A percentile compares a stretch with the other conserved stretches of the same genome.
Evolutionary conservation across 2,888 invertebrate genomes (phyloP).

Genomic region (Chloroclysta siterata): DNA sequence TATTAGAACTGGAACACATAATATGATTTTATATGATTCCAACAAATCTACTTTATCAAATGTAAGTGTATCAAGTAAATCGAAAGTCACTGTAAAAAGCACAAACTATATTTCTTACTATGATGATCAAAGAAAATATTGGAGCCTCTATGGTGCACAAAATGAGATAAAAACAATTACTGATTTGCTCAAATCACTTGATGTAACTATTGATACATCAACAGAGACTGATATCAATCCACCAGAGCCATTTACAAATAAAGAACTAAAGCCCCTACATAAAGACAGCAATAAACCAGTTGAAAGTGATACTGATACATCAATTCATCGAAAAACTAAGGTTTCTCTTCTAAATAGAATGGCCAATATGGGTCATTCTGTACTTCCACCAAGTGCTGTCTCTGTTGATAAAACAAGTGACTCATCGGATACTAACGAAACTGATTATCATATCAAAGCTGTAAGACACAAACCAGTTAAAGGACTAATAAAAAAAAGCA

Average conservation of each 20-base stretch:
- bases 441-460: slow-evolving; percentile 51
- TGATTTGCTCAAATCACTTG: slow-evolving; percentile 54
- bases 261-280: slow-evolving; percentile 25
- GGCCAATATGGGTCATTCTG: slow-evolving; percentile 77
- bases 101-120: slow-evolving; percentile 66
- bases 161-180: slow-evolving; percentile 59
- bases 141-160: slow-evolving; percentile 67
- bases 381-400: slow-evolving; percentile 59
- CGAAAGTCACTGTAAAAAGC: slow-evolving; percentile 64
- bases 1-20: slow-evolving; percentile 55
- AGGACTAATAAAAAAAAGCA: slow-evolving; percentile 50
- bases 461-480: slow-evolving; percentile 63
- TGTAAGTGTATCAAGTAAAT: slow-evolving; percentile 53
- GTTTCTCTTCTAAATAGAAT: slow-evolving; percentile 72
- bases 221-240: slow-evolving; percentile 42
- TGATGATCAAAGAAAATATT: slow-evolving; percentile 68
- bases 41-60: slow-evolving; percentile 69
- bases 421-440: slow-evolving; percentile 68
- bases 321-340: slow-evolving; percentile 67
- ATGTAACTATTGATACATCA: slow-evolving; percentile 51
- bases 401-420: slow-evolving; percentile 60
- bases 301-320: slow-evolving; percentile 73
- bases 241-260: slow-evolving; percentile 42
- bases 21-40: slow-evolving; percentile 71
- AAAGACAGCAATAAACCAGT: slow-evolving; percentile 43